Evolutionary conservation across 2,888 invertebrate species (phyloP), one percentile per base, ranked within the genome.

Genomic region (Entomobrya proxima): DNA sequence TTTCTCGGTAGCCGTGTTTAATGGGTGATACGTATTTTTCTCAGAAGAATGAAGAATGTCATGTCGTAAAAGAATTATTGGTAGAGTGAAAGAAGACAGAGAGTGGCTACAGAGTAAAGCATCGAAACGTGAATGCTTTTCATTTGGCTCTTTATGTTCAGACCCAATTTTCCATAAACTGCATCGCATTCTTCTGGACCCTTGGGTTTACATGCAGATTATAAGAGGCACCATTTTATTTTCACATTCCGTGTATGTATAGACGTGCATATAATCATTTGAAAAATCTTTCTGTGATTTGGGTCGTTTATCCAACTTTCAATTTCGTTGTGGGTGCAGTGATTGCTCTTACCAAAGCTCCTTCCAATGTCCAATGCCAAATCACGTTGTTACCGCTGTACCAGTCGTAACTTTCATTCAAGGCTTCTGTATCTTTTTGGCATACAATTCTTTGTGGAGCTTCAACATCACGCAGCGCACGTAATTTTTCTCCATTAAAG

Each of bases 401-500:
- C 24, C 21, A 44, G 61, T 37, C 40, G 72, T 27, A 72, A 72
- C 44, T 72, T 72, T 72, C 44, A 47, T 72, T 75, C 35, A 27
- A n/a, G 18, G 21, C 30, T 32, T 27, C 21, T 13, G 40, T 13
- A 15, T 44, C 32, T 72, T 40, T 72, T 44, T 72, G 52, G 27
- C 37, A 13, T 58, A 6, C 18, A 37, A 21, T 52, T 77, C 61
- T 18, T 44, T 4, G 44, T 35, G 44, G 61, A 30, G 77, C 77
- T 61, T 30, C 21, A 64, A 78, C 64, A 69, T 69, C 80, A 80
- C 80, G 80, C 80, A 69, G 72, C 11, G 55, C 80, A 80, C 80
- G 80, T 80, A 80, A 52, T 67, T 77, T 80, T 55, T 80, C 69
- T 80, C 80, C 55, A 78, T 69, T 80, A 69, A 69, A 55, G 69